phyloP scores from a whole-genome alignment of 2,888 invertebrate species.

The Ormyrus nitidulus region DNA sequence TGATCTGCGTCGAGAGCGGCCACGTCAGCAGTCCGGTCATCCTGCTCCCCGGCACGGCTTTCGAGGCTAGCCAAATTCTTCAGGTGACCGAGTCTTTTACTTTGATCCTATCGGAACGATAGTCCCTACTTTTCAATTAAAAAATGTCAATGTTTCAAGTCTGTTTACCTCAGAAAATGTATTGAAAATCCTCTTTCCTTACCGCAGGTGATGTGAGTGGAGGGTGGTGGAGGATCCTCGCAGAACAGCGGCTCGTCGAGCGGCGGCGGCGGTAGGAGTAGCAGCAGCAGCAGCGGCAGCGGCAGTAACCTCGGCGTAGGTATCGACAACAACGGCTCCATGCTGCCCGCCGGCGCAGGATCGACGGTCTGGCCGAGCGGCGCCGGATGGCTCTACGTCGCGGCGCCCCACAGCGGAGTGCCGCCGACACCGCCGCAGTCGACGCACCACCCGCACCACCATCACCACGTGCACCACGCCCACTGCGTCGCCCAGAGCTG shows the following conservation, averaged over 20 bases:
- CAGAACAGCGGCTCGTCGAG: conserved; percentile 46
- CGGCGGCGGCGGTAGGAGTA: conserved; percentile 40
- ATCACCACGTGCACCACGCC: conserved; percentile 54
- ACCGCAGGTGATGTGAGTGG: conserved; percentile 77
- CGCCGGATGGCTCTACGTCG: conserved; percentile 69
- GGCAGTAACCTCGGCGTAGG: background rate
- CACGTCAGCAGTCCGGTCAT: conserved; percentile 92
- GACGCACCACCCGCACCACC: conserved; percentile 57
- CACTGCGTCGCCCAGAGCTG: conserved; percentile 71
- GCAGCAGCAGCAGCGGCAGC: background rate
- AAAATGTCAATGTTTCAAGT: too few relatives aligned
- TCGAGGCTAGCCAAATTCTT: conserved; percentile 93
- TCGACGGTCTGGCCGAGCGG: conserved; percentile 70
- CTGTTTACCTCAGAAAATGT: too few relatives aligned
- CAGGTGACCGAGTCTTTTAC: conserved; percentile 78
- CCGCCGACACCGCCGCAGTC: conserved; percentile 61
- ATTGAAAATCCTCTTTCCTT: background rate
- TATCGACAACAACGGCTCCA: conserved; percentile 48
- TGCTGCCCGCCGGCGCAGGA: conserved; percentile 59
- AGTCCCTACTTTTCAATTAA: too few relatives aligned
- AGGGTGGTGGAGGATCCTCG: conserved; percentile 73
- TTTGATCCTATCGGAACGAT: too few relatives aligned
- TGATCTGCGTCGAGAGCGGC: conserved; percentile 97
- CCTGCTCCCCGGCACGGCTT: conserved; percentile 92
- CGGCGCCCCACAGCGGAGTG: conserved; percentile 57